Conservation (phyloP, 2,113 vertebrate species). For the Syrmaticus mikado region DNA sequence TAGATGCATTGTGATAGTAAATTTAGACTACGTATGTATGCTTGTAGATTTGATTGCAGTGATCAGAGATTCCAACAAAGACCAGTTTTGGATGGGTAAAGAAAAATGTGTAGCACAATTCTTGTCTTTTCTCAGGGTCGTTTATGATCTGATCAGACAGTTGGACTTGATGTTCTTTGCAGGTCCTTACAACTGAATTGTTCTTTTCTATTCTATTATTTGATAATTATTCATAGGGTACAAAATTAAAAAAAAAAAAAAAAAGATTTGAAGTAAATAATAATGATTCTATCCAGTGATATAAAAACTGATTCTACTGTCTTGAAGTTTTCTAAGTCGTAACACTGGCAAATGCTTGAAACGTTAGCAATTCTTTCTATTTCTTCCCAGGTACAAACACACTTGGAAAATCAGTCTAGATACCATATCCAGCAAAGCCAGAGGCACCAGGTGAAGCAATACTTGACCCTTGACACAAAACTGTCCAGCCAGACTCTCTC, state of each 20-base stretch:
- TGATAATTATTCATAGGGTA: neutral
- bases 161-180: neutral
- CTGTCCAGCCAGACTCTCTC: conserved; percentile 79
- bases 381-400: conserved; percentile 85
- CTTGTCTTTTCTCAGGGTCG: neutral
- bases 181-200: neutral
- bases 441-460: conserved; percentile 91
- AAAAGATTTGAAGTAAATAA: neutral
- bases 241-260: neutral
- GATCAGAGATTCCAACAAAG: neutral
- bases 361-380: neutral
- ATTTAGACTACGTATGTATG: neutral
- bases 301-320: neutral
- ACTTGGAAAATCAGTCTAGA: conserved; percentile 88
- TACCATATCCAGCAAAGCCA: conserved; percentile 88
- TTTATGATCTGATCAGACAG: neutral
- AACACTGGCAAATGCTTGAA: neutral
- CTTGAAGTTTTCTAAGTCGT: neutral
- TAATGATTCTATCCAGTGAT: neutral
- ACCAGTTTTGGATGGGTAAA: neutral
- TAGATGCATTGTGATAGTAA: neutral
- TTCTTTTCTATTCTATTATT: neutral
- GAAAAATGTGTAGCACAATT: neutral
- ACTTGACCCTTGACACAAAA: conserved; percentile 89
- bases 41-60: neutral